Evolutionary conservation across 2,113 vertebrate species (phyloP).

Genomic region (Embiotoca jacksoni): DNA sequence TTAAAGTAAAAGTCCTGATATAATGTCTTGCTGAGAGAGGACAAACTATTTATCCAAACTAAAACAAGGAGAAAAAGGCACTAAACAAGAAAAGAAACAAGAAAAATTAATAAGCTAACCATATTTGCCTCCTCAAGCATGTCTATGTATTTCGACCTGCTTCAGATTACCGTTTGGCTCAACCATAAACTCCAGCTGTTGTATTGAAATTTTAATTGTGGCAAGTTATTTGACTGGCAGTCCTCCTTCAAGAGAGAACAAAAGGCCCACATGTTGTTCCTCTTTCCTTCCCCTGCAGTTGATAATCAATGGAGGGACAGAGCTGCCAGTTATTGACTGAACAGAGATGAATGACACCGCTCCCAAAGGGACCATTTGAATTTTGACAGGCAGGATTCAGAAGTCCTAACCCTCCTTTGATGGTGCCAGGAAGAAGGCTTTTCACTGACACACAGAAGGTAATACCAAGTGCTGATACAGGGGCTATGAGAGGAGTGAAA

Average conservation of each 20-base stretch:
- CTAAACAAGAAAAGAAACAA: slow-evolving; percentile 18
- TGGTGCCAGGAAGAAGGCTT: slow-evolving; percentile 66
- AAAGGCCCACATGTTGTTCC: slow-evolving; percentile 68
- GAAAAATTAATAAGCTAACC: slow-evolving; percentile 23
- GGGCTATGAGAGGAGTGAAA: slow-evolving; percentile 55
- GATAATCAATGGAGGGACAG: slow-evolving; percentile 80
- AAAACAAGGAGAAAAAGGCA: neutral
- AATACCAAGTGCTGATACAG: slow-evolving; percentile 70
- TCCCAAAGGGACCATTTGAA: slow-evolving; percentile 77
- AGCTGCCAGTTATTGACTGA: slow-evolving; percentile 81
- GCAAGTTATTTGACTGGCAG: slow-evolving; percentile 67
- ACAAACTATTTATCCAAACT: neutral
- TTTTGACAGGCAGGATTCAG: slow-evolving; percentile 78
- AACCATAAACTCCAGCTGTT: slow-evolving; percentile 71
- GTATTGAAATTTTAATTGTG: slow-evolving; percentile 80
- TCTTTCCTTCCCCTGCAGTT: slow-evolving; percentile 68
- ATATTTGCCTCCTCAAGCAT: slow-evolving; percentile 14
- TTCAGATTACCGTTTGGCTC: slow-evolving; percentile 56
- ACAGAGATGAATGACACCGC: slow-evolving; percentile 77
- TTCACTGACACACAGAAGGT: slow-evolving; percentile 63
- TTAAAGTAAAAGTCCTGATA: neutral
- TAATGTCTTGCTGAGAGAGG: neutral
- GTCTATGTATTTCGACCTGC: slow-evolving; percentile 18
- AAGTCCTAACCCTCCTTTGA: slow-evolving; percentile 66
- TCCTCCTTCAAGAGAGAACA: slow-evolving; percentile 72